phyloP scores from a whole-genome alignment of 1,140 invertebrate genomes.

The Dendroctonus ponderosae region DNA sequence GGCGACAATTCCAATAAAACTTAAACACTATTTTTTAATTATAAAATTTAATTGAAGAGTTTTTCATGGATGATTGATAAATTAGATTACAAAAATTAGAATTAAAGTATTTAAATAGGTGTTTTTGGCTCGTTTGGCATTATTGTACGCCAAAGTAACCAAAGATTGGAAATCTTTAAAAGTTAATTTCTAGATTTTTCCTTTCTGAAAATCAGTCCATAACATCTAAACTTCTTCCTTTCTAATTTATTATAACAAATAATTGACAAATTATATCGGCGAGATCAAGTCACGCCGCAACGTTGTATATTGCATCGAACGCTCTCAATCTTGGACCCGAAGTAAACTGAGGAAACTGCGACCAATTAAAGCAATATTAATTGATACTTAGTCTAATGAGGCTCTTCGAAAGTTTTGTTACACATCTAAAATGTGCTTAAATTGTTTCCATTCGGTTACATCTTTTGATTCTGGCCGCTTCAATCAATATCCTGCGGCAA shows the following conservation, averaged over 20 bases:
- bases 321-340: not conserved
- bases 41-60: conserved; percentile 8
- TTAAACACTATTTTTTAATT: conserved; percentile 7
- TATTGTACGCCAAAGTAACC: too few relatives aligned
- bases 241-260: conserved; percentile 19
- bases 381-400: conserved; percentile 5
- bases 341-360: conserved; percentile 1
- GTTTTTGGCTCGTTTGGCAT: too few relatives aligned
- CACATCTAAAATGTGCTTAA: not conserved
- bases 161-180: too few relatives aligned
- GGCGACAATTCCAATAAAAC: conserved; percentile 5
- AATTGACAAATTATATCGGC: conserved; percentile 18
- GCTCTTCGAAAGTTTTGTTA: not conserved
- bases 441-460: not conserved
- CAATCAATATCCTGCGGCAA: conserved; percentile 2
- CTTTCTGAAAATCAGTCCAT: not conserved
- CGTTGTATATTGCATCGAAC: not conserved
- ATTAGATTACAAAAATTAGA: too few relatives aligned
- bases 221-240: not conserved
- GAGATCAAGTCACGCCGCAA: conserved; percentile 13
- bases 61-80: conserved; percentile 2
- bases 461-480: conserved; percentile 8
- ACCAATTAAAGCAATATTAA: conserved; percentile 17
- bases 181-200: too few relatives aligned
- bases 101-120: too few relatives aligned